phyloP scores from a whole-genome alignment of 2,797 vertebrate genomes.

The Sylvilagus floridanus region DNA sequence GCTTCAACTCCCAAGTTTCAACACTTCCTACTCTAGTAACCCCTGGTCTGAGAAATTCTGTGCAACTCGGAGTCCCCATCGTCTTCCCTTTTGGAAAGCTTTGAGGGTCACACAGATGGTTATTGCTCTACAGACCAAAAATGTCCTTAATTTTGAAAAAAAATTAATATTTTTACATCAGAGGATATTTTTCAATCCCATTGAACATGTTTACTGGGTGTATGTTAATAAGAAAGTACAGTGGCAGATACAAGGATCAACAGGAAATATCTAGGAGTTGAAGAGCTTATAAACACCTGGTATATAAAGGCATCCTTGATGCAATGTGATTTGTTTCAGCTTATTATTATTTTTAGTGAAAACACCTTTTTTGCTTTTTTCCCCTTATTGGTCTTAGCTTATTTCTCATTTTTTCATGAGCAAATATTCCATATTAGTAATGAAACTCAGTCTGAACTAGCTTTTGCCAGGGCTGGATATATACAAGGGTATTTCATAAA shows the following conservation, averaged over 20 bases:
- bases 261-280: background rate
- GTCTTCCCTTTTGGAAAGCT: background rate
- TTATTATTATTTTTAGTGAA: background rate
- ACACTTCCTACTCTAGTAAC: background rate
- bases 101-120: background rate
- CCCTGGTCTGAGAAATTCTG: background rate
- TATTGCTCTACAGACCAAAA: background rate
- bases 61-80: background rate
- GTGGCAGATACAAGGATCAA: background rate
- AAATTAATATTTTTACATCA: background rate
- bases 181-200: background rate
- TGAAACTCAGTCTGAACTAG: background rate
- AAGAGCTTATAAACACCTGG: background rate
- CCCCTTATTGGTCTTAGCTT: background rate
- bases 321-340: too few relatives aligned
- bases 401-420: background rate
- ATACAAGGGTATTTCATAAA: too few relatives aligned
- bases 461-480: background rate
- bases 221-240: background rate
- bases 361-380: too few relatives aligned
- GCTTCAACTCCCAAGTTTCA: background rate
- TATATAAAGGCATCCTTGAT: background rate
- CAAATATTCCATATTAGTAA: background rate
- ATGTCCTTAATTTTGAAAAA: background rate
- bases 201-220: background rate